A percentile compares a stretch with the other conserved stretches of the same genome.
phyloP scores from a whole-genome alignment of 2,113 vertebrate species.

The Otolemur garnettii region DNA sequence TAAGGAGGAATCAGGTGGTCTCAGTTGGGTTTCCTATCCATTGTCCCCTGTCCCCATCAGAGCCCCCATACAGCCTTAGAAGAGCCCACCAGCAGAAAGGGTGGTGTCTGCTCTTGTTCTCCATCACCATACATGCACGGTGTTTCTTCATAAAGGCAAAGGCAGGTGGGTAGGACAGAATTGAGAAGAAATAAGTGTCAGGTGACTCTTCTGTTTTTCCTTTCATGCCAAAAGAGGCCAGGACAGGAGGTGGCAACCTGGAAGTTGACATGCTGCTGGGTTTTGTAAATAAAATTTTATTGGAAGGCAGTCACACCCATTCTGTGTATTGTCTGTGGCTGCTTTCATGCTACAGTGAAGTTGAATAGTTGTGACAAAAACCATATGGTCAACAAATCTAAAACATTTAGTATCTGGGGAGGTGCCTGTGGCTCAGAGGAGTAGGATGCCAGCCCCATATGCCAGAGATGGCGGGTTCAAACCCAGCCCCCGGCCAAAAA shows the following conservation, averaged over 20 bases:
- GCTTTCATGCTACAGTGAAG: neutral
- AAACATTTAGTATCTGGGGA: neutral
- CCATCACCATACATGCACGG: neutral
- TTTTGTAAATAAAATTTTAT: conserved; percentile 53
- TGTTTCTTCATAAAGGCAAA: neutral
- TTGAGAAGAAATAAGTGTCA: neutral
- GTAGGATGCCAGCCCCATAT: no score
- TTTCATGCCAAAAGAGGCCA: neutral
- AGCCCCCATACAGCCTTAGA: neutral
- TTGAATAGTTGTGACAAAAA: neutral
- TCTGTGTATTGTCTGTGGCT: neutral
- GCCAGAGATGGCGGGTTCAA: no score
- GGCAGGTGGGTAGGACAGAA: neutral
- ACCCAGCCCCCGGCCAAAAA: no score
- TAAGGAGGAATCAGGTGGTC: neutral
- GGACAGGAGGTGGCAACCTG: neutral
- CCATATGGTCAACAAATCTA: neutral
- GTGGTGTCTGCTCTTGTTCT: neutral
- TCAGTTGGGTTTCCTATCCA: neutral
- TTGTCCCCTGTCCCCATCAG: neutral
- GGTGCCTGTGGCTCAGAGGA: no score
- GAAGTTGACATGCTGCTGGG: neutral
- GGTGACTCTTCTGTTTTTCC: neutral
- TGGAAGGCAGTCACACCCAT: neutral
- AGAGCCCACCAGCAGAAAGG: neutral